These are phyloP conservation scores for Cremastobaeus sp. DNA, from an alignment of 2,888 invertebrate species.

Conservation along the genomic window DNA sequence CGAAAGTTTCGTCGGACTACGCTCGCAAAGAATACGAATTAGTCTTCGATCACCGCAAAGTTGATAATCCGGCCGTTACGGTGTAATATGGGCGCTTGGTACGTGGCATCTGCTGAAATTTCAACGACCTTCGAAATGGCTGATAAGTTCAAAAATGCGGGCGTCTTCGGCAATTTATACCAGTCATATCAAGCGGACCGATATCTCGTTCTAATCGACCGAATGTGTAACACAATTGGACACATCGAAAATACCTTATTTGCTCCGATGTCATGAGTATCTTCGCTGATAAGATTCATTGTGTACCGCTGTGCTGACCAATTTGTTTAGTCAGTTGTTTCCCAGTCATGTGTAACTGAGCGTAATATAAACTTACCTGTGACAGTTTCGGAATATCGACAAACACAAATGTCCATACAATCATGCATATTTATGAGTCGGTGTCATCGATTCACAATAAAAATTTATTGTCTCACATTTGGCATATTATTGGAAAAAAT, in stretches of 20 bases:
- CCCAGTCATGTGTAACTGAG: slow-evolving; percentile 38
- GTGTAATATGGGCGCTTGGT: slow-evolving; percentile 1
- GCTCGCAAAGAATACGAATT: slow-evolving; percentile 71
- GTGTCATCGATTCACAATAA: not conserved
- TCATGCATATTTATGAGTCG: slow-evolving; percentile 21
- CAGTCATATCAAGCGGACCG: slow-evolving; percentile 50
- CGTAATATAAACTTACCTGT: slow-evolving; percentile 27
- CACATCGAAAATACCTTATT: slow-evolving; percentile 49
- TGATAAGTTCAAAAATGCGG: slow-evolving; percentile 54
- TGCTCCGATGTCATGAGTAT: slow-evolving; percentile 45
- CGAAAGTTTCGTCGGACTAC: slow-evolving; percentile 64
- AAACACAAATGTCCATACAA: slow-evolving; percentile 34
- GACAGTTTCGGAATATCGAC: slow-evolving; percentile 25
- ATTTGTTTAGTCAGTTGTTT: slow-evolving; percentile 65
- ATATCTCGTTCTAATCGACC: slow-evolving; percentile 44
- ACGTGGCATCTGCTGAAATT: slow-evolving; percentile 41
- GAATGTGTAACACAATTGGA: slow-evolving; percentile 50
- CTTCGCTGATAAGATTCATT: slow-evolving; percentile 53
- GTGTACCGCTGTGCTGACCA: slow-evolving; percentile 61
- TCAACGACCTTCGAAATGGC: slow-evolving; percentile 51
- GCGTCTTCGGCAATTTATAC: slow-evolving; percentile 38
- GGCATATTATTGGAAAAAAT: not conserved
- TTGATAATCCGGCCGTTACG: slow-evolving; percentile 42
- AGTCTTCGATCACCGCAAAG: slow-evolving; percentile 66
- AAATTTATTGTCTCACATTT: not conserved